Percentiles rank a stretch among this genome's conserved stretches.
phyloP scores from a whole-genome alignment of 2,888 invertebrate genomes.

The Spodoptera picta region DNA sequence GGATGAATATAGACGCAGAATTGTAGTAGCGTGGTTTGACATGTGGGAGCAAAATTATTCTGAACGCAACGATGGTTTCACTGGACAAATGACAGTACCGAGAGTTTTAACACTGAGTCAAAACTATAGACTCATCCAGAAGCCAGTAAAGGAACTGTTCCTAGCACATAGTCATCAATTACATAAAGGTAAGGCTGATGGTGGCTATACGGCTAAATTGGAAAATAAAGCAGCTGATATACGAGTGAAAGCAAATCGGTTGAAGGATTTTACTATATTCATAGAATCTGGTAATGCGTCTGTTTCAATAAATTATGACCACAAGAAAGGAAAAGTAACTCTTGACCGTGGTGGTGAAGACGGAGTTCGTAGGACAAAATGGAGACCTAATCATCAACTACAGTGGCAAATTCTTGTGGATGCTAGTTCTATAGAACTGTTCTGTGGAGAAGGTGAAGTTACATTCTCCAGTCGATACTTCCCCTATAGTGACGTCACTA shows the following conservation, averaged over 20 bases:
- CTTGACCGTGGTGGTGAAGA: slow-evolving; percentile 76
- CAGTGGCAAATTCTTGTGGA: slow-evolving; percentile 69
- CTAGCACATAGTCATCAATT: slow-evolving; percentile 53
- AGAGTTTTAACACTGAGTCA: slow-evolving; percentile 68
- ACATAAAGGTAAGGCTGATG: slow-evolving; percentile 54
- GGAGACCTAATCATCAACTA: slow-evolving; percentile 64
- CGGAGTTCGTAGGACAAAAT: slow-evolving; percentile 70
- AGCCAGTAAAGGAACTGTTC: slow-evolving; percentile 65
- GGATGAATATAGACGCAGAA: slow-evolving; percentile 65
- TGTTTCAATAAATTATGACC: slow-evolving; percentile 69
- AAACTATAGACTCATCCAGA: slow-evolving; percentile 68
- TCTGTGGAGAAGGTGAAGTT: slow-evolving; percentile 72
- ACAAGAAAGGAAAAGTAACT: slow-evolving; percentile 58
- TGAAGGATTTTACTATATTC: slow-evolving; percentile 60
- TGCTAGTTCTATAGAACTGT: slow-evolving; percentile 75
- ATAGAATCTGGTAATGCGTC: slow-evolving; percentile 63
- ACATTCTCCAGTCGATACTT: slow-evolving; percentile 77
- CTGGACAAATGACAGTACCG: slow-evolving; percentile 79
- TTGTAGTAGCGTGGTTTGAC: slow-evolving; percentile 80
- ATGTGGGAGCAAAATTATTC: slow-evolving; percentile 82
- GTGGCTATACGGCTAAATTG: slow-evolving; percentile 49
- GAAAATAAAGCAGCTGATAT: slow-evolving; percentile 73
- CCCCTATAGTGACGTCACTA: slow-evolving; percentile 57
- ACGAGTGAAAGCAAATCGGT: slow-evolving; percentile 54
- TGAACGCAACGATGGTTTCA: slow-evolving; percentile 75